Conservation (phyloP, 2,797 vertebrate genomes). For the Heteromormyrus szaboi region DNA sequence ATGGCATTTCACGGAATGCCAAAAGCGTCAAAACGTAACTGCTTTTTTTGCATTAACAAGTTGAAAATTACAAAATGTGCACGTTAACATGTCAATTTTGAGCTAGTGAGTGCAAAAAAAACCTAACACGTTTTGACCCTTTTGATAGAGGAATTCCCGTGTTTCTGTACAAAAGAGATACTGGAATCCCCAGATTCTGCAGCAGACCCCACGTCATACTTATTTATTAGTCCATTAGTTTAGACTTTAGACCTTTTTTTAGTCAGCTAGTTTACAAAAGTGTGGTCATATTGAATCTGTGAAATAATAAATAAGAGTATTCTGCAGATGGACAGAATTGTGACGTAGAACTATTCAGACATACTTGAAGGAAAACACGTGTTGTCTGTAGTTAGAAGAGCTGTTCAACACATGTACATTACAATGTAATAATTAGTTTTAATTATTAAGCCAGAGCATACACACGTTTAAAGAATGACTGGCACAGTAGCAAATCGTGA, state of each 20-base stretch:
- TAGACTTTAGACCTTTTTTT: not conserved
- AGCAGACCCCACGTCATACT: not conserved
- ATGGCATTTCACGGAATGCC: not conserved
- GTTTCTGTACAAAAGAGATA: not conserved
- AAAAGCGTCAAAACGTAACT: not conserved
- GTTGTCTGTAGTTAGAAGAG: not conserved
- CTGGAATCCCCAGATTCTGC: not conserved
- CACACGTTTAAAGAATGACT: not conserved
- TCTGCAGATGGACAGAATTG: not conserved
- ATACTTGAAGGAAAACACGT: not conserved
- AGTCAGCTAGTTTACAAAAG: not conserved
- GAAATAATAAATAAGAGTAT: not conserved
- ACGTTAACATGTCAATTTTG: not conserved
- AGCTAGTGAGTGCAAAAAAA: not conserved
- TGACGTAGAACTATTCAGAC: not conserved
- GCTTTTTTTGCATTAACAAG: not conserved
- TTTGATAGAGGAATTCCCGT: not conserved
- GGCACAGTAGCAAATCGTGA: not conserved
- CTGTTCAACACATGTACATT: not conserved
- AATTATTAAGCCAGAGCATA: not conserved
- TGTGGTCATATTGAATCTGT: not conserved
- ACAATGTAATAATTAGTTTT: not conserved
- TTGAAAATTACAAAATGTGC: not conserved
- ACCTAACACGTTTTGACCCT: not conserved
- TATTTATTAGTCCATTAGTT: not conserved